These are phyloP conservation scores for Trissolcus brochymenae DNA, from an alignment of 2,888 invertebrate genomes.

Conservation along the genomic window DNA sequence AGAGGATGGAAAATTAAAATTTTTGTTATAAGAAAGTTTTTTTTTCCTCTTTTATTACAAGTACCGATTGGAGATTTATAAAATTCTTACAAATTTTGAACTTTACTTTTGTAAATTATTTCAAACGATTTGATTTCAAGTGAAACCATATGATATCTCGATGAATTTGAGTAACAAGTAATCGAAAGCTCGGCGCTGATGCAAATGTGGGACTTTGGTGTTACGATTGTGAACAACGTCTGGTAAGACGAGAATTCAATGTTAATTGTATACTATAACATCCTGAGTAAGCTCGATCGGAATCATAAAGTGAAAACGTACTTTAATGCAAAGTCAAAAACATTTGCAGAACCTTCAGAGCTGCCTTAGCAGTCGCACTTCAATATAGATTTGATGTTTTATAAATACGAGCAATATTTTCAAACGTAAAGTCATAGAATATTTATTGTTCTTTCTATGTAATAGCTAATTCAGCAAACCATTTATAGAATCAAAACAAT, in stretches of 20 bases:
- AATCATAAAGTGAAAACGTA: constrained; percentile 43
- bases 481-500: too few species aligned
- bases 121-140: too few species aligned
- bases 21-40: too few species aligned
- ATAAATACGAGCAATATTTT: too few species aligned
- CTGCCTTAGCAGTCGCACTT: constrained; percentile 24
- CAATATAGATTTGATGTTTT: not conserved
- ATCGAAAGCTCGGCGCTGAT: not conserved
- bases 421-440: too few species aligned
- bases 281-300: constrained; percentile 32
- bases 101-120: too few species aligned
- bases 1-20: too few species aligned
- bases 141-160: constrained; percentile 5
- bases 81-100: too few species aligned
- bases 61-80: too few species aligned
- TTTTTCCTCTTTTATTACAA: too few species aligned
- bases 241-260: constrained; percentile 33
- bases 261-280: constrained; percentile 52
- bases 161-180: constrained; percentile 32
- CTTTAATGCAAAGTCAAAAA: constrained; percentile 34
- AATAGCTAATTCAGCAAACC: too few species aligned
- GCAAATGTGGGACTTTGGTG: constrained; percentile 18
- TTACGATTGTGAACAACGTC: constrained; percentile 17
- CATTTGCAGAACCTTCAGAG: constrained; percentile 24
- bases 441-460: too few species aligned